phyloP scores from a whole-genome alignment of 2,797 vertebrate genomes.

The Chelidonichthys spinosus region DNA sequence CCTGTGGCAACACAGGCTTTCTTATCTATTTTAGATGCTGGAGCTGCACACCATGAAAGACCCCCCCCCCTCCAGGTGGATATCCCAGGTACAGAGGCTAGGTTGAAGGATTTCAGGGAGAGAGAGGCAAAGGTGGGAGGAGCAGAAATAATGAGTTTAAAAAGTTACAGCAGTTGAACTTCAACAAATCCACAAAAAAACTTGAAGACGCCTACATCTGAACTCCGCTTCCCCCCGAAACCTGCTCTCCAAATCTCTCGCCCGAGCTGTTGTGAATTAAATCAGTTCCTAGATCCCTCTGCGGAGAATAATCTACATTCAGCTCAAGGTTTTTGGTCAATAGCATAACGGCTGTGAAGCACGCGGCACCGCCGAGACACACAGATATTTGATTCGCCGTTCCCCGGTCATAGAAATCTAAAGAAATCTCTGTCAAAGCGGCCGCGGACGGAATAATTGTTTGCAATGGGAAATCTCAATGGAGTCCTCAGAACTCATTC shows the following conservation, averaged over 20 bases:
- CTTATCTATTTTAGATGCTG: constrained; percentile 74
- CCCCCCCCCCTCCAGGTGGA: constrained; percentile 28
- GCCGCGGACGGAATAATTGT: constrained; percentile 73
- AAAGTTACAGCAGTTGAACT: constrained; percentile 30
- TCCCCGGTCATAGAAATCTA: constrained; percentile 85
- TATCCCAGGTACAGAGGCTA: constrained; percentile 36
- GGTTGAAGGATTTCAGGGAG: constrained; percentile 22
- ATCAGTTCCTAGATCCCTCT: constrained; percentile 21
- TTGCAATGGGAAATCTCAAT: constrained; percentile 77
- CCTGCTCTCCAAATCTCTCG: constrained; percentile 21
- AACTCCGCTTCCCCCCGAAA: constrained; percentile 17
- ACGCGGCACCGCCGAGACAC: constrained; percentile 45
- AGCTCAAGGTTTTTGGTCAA: constrained; percentile 49
- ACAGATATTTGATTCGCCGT: constrained; percentile 86
- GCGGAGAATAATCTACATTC: constrained; percentile 55
- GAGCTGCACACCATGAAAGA: constrained; percentile 58
- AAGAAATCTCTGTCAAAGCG: constrained; percentile 83
- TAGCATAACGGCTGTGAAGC: constrained; percentile 49
- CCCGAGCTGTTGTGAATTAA: constrained; percentile 37
- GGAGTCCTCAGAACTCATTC: constrained; percentile 76
- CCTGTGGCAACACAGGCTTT: constrained; percentile 68
- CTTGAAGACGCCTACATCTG: neutral
- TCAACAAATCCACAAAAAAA: neutral
- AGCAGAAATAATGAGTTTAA: constrained; percentile 20
- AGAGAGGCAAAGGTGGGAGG: neutral